Evolutionary conservation across 2,888 invertebrate genomes (phyloP), one percentile per base, ranked within the genome.

Genomic region (Anorthoa munda): DNA sequence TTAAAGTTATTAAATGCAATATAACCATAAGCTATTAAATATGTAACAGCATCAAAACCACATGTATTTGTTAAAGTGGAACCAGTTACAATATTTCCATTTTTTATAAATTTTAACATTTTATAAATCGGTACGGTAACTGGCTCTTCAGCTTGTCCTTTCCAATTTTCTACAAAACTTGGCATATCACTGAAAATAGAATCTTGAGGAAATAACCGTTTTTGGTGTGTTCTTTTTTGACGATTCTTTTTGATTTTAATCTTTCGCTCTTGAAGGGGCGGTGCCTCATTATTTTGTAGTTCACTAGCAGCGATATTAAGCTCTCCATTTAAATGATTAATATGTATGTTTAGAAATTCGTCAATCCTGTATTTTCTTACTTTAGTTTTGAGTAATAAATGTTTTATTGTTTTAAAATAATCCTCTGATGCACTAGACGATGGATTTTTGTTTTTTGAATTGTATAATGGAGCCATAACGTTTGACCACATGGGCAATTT

Each of bases 1-100:
- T n/a, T n/a, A n/a, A n/a, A n/a, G n/a, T n/a, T n/a, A n/a, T n/a
- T n/a, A n/a, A n/a, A n/a, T n/a, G n/a, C n/a, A n/a, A 72, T 65
- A 72, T 72, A 72, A 72, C 71, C 71, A 72, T 72, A 72, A 65
- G 71, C 71, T 65, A 72, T 72, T 72, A 72, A 72, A 72, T 72
- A 72, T 59, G 65, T 72, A 66, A 72, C 65, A 65, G 71, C 71
- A 72, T 65, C 71, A 65, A 72, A 72, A 66, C 71, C 71, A 72
- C 65, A 72, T 72, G 71, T 72, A 72, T 72, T 72, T 65, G 71
- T 72, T 72, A 72, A 65, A 72, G 65, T 72, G 65, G 71, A 72
- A 72, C 71, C 71, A 72, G 71, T 65, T 65, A 72, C 65, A 59
- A 72, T 66, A 72, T 72, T 72, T 65, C 71, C 71, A 70, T 70